These are phyloP conservation scores for Chymomyza amoena DNA, from an alignment of 2,888 invertebrate species.

Conservation along the genomic window DNA sequence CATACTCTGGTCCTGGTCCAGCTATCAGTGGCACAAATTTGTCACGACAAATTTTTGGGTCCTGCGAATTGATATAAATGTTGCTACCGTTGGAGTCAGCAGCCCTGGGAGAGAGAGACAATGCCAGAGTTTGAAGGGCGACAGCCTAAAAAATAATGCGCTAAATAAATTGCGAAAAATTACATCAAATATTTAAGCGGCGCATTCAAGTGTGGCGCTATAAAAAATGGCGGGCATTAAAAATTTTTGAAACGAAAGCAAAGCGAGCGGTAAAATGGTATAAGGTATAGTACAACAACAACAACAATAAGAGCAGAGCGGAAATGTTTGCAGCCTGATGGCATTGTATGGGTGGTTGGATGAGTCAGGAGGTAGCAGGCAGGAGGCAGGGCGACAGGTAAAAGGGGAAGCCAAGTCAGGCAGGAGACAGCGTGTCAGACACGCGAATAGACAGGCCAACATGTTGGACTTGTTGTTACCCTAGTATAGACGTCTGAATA, in stretches of 20 bases:
- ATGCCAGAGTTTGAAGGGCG: not conserved
- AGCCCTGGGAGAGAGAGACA: not conserved
- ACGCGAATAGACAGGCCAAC: conserved; percentile 51
- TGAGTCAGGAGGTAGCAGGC: not conserved
- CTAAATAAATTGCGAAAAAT: conserved; percentile 74
- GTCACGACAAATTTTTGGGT: conserved; percentile 42
- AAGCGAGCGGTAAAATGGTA: conserved; percentile 64
- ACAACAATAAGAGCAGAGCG: not conserved
- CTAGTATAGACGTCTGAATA: conserved; percentile 1
- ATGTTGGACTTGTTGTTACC: not conserved
- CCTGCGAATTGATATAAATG: conserved; percentile 67
- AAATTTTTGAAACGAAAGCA: conserved; percentile 62
- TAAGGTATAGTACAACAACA: conserved; percentile 15
- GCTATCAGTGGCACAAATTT: conserved; percentile 39
- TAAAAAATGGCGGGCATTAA: conserved; percentile 72
- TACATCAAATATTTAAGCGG: conserved; percentile 73
- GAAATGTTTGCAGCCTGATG: not conserved
- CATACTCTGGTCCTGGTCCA: not conserved
- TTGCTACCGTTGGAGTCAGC: not conserved
- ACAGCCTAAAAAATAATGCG: conserved; percentile 58
- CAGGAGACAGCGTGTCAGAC: conserved; percentile 40
- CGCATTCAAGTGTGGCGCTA: conserved; percentile 70
- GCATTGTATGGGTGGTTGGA: conserved; percentile 27
- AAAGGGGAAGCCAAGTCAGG: conserved; percentile 10
- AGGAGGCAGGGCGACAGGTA: not conserved